These are phyloP conservation scores for Phalanger gymnotis DNA, from an alignment of 2,797 vertebrate species.

Conservation along the genomic window DNA sequence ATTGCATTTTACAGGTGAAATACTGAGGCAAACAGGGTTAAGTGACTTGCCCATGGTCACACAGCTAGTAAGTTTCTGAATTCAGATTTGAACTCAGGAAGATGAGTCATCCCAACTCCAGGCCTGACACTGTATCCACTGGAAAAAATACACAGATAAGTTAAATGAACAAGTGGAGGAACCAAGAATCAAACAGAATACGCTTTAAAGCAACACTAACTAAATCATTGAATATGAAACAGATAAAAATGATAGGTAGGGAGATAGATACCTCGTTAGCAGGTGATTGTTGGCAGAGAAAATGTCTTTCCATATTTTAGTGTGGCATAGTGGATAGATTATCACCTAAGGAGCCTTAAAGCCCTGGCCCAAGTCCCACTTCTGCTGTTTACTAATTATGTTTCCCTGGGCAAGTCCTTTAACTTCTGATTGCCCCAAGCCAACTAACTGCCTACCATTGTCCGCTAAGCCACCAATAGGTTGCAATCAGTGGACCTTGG, in stretches of 20 bases:
- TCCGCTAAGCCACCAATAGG: no score
- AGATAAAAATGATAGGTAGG: neutral
- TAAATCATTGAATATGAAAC: neutral
- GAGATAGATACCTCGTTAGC: neutral
- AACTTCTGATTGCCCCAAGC: neutral
- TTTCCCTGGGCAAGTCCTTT: neutral
- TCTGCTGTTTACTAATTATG: neutral
- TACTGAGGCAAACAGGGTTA: neutral
- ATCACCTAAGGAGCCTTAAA: neutral
- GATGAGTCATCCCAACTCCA: neutral
- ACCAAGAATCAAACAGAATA: neutral
- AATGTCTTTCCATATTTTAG: neutral
- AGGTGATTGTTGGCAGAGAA: neutral
- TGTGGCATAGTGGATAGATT: no score
- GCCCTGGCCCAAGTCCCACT: no score
- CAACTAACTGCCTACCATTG: no score
- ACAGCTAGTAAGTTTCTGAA: neutral
- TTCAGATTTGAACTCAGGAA: neutral
- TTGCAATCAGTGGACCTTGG: no score
- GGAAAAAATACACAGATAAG: neutral
- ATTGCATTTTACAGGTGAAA: neutral
- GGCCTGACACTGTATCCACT: neutral
- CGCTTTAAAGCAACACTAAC: neutral
- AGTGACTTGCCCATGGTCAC: no score
- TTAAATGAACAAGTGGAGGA: neutral